These are phyloP conservation scores for Sternarchorhynchus goeldii DNA, from an alignment of 2,797 vertebrate genomes.

Conservation along the genomic window DNA sequence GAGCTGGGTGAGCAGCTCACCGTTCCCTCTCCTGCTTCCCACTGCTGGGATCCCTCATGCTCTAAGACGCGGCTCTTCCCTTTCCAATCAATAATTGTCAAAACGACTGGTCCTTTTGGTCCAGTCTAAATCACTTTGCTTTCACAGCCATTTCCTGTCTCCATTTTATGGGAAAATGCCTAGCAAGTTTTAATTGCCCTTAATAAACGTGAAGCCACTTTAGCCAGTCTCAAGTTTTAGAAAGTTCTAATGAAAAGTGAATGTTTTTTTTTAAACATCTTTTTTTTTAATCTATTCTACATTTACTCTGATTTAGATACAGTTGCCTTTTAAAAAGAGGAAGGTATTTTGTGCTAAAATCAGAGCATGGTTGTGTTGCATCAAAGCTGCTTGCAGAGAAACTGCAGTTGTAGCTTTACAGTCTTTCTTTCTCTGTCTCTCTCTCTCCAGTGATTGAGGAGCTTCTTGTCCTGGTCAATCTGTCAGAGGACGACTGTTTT, in stretches of 20 bases:
- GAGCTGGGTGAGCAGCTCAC: slow-evolving; percentile 70
- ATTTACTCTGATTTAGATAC: background rate
- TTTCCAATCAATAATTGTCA: slow-evolving; percentile 79
- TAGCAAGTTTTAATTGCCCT: background rate
- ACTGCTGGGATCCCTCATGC: slow-evolving; percentile 76
- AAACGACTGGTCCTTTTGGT: slow-evolving; percentile 62
- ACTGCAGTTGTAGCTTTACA: background rate
- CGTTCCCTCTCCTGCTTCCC: slow-evolving; percentile 71
- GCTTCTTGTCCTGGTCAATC: slow-evolving; percentile 76
- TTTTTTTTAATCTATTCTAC: background rate
- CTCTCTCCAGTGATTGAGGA: slow-evolving; percentile 72
- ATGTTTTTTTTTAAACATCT: background rate
- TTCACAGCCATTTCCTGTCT: background rate
- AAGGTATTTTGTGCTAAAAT: background rate
- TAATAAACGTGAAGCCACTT: background rate
- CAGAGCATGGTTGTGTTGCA: background rate
- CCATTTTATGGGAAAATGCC: slow-evolving; percentile 1
- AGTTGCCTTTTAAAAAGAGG: background rate
- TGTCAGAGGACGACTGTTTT: slow-evolving; percentile 80
- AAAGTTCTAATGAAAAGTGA: slow-evolving; percentile 12
- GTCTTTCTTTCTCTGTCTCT: slow-evolving; percentile 12
- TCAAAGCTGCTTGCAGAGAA: background rate
- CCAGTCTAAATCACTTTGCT: slow-evolving; percentile 35
- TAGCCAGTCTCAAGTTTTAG: background rate
- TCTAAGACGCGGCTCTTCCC: slow-evolving; percentile 69